Evolutionary conservation across 2,888 invertebrate species (phyloP).

Genomic region (Lochmaea capreae): DNA sequence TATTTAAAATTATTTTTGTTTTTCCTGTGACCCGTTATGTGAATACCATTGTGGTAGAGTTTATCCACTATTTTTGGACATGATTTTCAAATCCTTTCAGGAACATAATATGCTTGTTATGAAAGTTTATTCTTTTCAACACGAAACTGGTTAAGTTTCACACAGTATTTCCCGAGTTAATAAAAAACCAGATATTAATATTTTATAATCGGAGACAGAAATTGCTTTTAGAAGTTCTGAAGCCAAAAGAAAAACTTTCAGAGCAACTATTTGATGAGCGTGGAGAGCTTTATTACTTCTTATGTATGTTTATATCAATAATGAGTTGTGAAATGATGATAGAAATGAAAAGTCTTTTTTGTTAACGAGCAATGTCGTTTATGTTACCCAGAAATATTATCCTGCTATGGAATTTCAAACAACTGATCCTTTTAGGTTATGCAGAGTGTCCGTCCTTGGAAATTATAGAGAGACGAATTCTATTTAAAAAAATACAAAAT

Average conservation of each 20-base stretch:
- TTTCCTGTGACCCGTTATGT: no score
- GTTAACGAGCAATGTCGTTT: no score
- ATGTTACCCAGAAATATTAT: no score
- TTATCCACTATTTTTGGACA: not conserved
- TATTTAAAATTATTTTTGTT: no score
- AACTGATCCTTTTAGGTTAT: no score
- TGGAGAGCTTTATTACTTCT: not conserved
- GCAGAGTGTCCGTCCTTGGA: no score
- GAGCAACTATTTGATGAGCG: not conserved
- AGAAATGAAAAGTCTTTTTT: not conserved
- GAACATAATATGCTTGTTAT: not conserved
- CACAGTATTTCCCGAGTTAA: not conserved
- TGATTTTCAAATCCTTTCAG: not conserved
- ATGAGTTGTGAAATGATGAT: not conserved
- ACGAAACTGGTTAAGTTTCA: not conserved
- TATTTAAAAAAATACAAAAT: no score
- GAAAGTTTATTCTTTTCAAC: not conserved
- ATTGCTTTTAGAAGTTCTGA: not conserved
- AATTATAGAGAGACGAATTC: no score
- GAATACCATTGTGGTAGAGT: no score
- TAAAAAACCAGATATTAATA: not conserved
- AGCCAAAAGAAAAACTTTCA: not conserved
- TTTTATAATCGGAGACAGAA: not conserved
- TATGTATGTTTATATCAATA: not conserved
- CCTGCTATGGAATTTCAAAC: no score